phyloP scores from a whole-genome alignment of 2,888 invertebrate species.

The Piscicola geometra region DNA sequence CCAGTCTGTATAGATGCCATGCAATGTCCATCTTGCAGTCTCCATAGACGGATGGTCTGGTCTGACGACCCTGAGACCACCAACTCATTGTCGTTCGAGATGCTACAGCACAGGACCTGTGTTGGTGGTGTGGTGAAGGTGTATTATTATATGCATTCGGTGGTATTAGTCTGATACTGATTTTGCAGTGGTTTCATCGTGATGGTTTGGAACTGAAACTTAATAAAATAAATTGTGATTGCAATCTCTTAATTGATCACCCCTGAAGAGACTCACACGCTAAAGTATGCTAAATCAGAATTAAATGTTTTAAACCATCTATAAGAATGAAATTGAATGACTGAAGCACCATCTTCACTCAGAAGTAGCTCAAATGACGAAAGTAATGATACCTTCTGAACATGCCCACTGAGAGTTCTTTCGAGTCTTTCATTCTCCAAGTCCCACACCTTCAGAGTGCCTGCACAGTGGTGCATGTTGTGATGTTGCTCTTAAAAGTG shows the following conservation, averaged over 20 bases:
- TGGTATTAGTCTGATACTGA: too few relatives aligned
- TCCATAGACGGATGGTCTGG: slow-evolving; percentile 55
- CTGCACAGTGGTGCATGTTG: too few relatives aligned
- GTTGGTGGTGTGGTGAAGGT: not conserved
- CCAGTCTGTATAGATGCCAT: slow-evolving; percentile 54
- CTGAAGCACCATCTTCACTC: not conserved
- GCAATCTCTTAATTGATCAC: too few relatives aligned
- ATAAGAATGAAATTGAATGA: slow-evolving; percentile 5
- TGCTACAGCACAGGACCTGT: slow-evolving; percentile 54
- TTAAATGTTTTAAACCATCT: not conserved
- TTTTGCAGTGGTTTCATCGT: too few relatives aligned
- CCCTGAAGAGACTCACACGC: too few relatives aligned
- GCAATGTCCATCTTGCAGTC: slow-evolving; percentile 50
- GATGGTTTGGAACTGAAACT: too few relatives aligned
- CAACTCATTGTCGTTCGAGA: slow-evolving; percentile 54
- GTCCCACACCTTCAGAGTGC: slow-evolving; percentile 55
- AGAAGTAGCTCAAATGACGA: too few relatives aligned
- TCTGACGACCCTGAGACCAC: slow-evolving; percentile 55
- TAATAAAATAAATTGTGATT: too few relatives aligned
- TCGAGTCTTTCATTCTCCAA: slow-evolving; percentile 51
- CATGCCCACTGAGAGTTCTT: slow-evolving; percentile 51
- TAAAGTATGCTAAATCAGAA: too few relatives aligned
- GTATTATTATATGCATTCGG: too few relatives aligned
- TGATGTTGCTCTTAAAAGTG: too few relatives aligned
- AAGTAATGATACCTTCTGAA: slow-evolving; percentile 51